Evolutionary conservation across 2,888 invertebrate species (phyloP), one percentile per base, ranked within the genome.

Genomic region (Orgyia antiqua): DNA sequence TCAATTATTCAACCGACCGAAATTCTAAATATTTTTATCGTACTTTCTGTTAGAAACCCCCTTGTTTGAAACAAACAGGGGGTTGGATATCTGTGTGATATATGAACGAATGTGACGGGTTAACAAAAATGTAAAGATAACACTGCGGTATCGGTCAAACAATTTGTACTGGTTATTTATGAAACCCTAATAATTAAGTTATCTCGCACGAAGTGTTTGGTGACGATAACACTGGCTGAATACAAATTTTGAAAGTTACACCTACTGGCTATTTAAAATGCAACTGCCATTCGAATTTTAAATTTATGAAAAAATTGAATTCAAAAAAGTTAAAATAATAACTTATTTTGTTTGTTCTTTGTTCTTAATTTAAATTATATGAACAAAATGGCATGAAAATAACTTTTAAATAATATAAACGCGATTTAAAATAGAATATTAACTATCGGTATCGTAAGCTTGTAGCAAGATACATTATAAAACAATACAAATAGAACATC

Each of bases 151-250:
- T 67, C 68, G 51, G 33, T 25, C 24, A 31, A 56, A 61, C 63
- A 69, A 76, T 76, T 74, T 69, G 75, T 73, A 57, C 48, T 42
- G 45, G 54, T 68, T 57, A 73, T 75, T 72, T 70, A 74, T 68
- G 56, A 55, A 35, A 43, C 46, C 51, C 37, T 55, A 45, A 55
- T 68, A 68, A 70, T 72, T 68, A 65, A 62, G 40, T 59, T 71
- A 70, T 72, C 71, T 68, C 29, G 29, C 31, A 27, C 41, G 34
- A 29, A 10, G 6, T 21, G 19, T 31, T 29, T 33, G 39, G 42
- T 42, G 41, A 42, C 31, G 12, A 15, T 15, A 13, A 13, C 6
- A 13, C 18, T 24, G 24, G 20, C 10, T 12, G 27, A 5, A 12
- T 29, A n/a, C n/a, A 21, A 13, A 6, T 21, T 3, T 23, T 21